These are phyloP conservation scores for Glareola pratincola DNA, from an alignment of 2,113 vertebrate species.

Conservation along the genomic window DNA sequence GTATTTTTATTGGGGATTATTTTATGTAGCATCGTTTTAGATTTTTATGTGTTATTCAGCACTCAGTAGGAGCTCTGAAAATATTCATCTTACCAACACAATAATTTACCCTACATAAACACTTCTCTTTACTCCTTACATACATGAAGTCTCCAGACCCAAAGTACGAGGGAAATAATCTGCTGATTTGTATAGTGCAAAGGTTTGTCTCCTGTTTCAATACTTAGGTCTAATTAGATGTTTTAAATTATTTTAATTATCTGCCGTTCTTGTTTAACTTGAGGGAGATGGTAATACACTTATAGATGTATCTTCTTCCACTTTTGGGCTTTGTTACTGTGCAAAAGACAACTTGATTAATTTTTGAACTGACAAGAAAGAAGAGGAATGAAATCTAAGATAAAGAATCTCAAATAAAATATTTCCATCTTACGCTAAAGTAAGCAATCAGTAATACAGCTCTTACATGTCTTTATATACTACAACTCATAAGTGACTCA, in stretches of 20 bases:
- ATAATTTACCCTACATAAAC: not conserved
- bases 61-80: not conserved
- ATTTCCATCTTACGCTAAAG: not conserved
- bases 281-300: not conserved
- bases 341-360: not conserved
- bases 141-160: not conserved
- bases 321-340: not conserved
- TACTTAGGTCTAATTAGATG: not conserved
- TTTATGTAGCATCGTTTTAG: not conserved
- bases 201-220: not conserved
- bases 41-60: not conserved
- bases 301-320: fast-evolving
- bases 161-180: not conserved
- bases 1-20: not conserved
- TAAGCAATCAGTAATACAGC: fast-evolving
- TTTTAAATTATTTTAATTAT: not conserved
- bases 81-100: not conserved
- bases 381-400: not conserved
- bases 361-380: not conserved
- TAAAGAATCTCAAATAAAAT: not conserved
- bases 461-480: not conserved
- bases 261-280: not conserved
- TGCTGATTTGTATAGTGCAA: not conserved
- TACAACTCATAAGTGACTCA: not conserved
- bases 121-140: not conserved